Evolutionary conservation across 1,140 invertebrate species (phyloP), one percentile per base, ranked within the genome.

Genomic region (Lineus longissimus): DNA sequence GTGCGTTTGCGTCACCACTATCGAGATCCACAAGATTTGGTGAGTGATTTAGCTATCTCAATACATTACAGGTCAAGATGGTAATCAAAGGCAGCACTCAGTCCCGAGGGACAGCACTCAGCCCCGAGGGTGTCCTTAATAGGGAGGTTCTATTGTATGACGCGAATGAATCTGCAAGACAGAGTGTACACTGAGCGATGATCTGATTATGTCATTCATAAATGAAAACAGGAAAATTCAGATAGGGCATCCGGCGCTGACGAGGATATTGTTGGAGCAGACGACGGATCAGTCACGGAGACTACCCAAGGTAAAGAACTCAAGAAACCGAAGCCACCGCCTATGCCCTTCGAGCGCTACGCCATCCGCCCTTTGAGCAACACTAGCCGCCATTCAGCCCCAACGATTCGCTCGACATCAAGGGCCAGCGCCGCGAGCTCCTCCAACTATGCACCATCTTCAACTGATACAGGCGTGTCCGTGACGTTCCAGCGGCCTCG

Each of bases 291-390:
- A 51, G 25, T n/a, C 4, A 27, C 25, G 47, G 9, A 4, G n/a
- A 9, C 47, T n/a, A 51, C 47, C n/a, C 4, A 19, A n/a, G 47
- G n/a, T 6, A 51, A 23, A 19, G 47, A 27, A 51, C n/a, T 27
- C 6, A 51, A 51, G 47, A 51, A 51, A 51, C 19, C 47, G 47
- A 51, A 51, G n/a, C 19, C 47, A 51, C 47, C 47, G 25, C n/a
- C n/a, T 4, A n/a, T 51, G 47, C 47, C 47, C n/a, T 51, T 51
- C n/a, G 47, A 51, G 9, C 6, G 25, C 6, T 51, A 7, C 25
- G n/a, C 47, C 4, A 51, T 51, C n/a, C 47, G 47, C 9, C 47
- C 47, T n/a, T 27, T 51, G 47, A 23, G 25, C 25, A 51, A 51
- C 47, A 23, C 47, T 9, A 51, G n/a, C n/a, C 47, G n/a, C n/a